phyloP scores from a whole-genome alignment of 2,888 invertebrate genomes.

The Phyllotreta striolata region DNA sequence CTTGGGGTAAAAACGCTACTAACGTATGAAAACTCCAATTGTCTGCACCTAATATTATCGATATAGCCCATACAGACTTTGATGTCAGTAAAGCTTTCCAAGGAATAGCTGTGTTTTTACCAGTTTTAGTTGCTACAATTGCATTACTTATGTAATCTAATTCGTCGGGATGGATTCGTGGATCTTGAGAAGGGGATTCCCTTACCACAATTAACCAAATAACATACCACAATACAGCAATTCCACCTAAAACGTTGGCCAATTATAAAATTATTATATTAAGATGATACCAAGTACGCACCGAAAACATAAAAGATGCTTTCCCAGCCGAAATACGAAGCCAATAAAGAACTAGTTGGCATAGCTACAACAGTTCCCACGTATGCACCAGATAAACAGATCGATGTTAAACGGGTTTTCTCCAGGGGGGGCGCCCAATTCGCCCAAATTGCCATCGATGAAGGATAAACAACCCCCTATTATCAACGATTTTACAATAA shows the following conservation, averaged over 20 bases:
- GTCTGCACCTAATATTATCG: constrained; percentile 84
- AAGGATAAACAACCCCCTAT: constrained; percentile 78
- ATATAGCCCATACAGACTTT: constrained; percentile 82
- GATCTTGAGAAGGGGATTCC: constrained; percentile 78
- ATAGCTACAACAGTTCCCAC: constrained; percentile 84
- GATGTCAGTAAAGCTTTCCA: constrained; percentile 81
- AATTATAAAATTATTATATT: not conserved
- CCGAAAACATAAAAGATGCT: constrained; percentile 78
- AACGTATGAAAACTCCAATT: constrained; percentile 92
- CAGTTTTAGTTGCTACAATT: constrained; percentile 62
- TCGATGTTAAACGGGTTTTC: constrained; percentile 77
- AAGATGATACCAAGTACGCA: constrained; percentile 16
- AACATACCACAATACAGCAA: constrained; percentile 76
- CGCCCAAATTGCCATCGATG: constrained; percentile 83
- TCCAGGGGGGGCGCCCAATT: constrained; percentile 84
- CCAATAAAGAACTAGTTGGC: constrained; percentile 78
- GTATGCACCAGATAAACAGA: constrained; percentile 85
- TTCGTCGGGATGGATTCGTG: constrained; percentile 75
- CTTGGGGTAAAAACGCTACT: constrained; percentile 45
- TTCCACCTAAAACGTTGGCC: constrained; percentile 60
- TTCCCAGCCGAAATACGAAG: constrained; percentile 78
- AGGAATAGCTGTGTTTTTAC: too few relatives aligned
- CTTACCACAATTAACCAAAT: constrained; percentile 77
- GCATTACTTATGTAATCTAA: constrained; percentile 74
- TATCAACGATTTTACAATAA: not conserved